Evolutionary conservation across 2,797 vertebrate genomes (phyloP), one percentile per base, ranked within the genome.

Genomic region (Dallia pectoralis): DNA sequence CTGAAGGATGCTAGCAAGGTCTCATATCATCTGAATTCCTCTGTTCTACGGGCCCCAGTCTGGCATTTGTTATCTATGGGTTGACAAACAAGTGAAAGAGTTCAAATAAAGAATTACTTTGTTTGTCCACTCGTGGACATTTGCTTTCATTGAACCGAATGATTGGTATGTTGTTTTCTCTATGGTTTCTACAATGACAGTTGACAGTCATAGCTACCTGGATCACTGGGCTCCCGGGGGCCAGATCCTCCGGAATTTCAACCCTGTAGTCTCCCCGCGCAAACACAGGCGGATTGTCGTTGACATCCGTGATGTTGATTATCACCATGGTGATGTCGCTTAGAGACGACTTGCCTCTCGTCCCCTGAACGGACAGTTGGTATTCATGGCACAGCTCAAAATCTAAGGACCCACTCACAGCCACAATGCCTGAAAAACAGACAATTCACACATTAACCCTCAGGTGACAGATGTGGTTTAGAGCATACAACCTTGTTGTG

Each of bases 301-400:
- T 99, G 71, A 96, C 83, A 61, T 99, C 97, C 0, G 95, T 98
- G 84, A 99, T 87, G 64, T 97, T 97, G 87, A 99, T 90, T 80
- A 97, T 87, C 0, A 98, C 89, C 8, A 92, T 96, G 82, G 94
- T 92, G 75, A 95, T 87, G 72, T 99, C 97, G 0, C 89, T 94
- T 76, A 97, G 91, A 25, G 94, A 90, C 4, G 94, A 93, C 82
- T 91, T 93, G 48, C 93, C 94, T 2, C 95, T 93, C 0, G 89
- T 93, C 16, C 97, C 97, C 77, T 99, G 96, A 0, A 99, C 86
- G 6, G 97, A 97, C 82, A 99, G 89, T 85, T 94, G 97, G 85
- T 96, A 94, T 80, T 95, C 94, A 0, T 90, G 93, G 61, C 88
- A 90, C 0, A 91, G 90, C 87, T 99, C 97, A 0, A 95, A 99